phyloP scores from a whole-genome alignment of 2,113 vertebrate species.

The Regulus satrapa region DNA sequence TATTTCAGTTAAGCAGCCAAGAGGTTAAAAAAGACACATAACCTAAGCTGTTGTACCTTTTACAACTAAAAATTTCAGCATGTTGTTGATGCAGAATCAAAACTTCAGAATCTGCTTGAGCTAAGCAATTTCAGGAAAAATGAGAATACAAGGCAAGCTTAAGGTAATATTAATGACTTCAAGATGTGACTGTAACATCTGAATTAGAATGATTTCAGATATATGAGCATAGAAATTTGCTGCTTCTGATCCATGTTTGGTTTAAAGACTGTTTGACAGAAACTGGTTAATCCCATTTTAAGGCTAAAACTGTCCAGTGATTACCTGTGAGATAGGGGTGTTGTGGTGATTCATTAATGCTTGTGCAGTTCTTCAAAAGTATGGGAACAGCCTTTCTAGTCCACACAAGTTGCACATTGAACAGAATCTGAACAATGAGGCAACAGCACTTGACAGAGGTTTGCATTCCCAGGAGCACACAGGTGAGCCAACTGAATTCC shows the following conservation, averaged over 20 bases:
- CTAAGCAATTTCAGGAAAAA: not conserved
- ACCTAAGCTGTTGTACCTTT: not conserved
- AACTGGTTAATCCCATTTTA: not conserved
- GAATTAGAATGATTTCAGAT: not conserved
- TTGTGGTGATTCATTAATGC: not conserved
- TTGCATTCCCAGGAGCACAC: not conserved
- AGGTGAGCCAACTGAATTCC: not conserved
- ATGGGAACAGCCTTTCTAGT: not conserved
- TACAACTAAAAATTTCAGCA: not conserved
- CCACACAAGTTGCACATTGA: not conserved
- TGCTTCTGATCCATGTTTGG: not conserved
- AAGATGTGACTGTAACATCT: conserved; percentile 11
- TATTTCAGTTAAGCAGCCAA: not conserved
- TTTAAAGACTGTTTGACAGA: not conserved
- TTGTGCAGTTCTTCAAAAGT: not conserved
- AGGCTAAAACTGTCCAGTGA: not conserved
- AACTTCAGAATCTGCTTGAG: not conserved
- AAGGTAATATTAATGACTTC: conserved; percentile 4
- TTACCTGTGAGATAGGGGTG: not conserved
- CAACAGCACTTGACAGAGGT: not conserved
- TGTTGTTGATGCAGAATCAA: not conserved
- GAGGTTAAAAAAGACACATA: not conserved
- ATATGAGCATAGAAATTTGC: not conserved
- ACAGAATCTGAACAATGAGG: not conserved
- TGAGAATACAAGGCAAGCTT: not conserved